These are phyloP conservation scores for Aphrophora alni DNA, from an alignment of 2,888 invertebrate species.

Conservation along the genomic window DNA sequence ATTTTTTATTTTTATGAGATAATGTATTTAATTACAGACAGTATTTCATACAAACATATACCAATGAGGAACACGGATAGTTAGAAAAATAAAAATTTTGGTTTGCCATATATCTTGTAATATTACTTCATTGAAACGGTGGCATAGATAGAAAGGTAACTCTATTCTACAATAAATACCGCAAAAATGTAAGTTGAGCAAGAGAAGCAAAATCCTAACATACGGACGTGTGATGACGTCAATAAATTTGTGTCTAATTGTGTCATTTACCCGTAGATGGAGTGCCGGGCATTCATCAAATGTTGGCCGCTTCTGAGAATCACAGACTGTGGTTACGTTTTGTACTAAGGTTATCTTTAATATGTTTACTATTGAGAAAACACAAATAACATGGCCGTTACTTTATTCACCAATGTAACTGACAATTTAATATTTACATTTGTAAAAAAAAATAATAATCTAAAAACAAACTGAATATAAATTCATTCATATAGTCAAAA, in stretches of 20 bases:
- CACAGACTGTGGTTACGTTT: background rate
- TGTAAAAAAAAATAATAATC: too few relatives aligned
- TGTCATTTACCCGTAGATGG: background rate
- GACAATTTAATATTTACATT: too few relatives aligned
- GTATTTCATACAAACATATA: too few relatives aligned
- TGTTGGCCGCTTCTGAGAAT: background rate
- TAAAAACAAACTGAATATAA: too few relatives aligned
- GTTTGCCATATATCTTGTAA: background rate
- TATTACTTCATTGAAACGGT: background rate
- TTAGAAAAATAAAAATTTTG: too few relatives aligned
- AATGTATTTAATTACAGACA: too few relatives aligned
- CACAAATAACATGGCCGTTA: too few relatives aligned
- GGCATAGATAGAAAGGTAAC: background rate
- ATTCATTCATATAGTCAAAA: too few relatives aligned
- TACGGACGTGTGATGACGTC: background rate
- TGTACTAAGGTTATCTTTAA: background rate
- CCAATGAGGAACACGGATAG: too few relatives aligned
- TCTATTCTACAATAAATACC: background rate
- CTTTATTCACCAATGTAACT: too few relatives aligned
- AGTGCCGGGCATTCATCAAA: background rate
- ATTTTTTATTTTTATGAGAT: too few relatives aligned
- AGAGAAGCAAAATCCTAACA: background rate
- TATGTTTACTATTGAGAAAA: too few relatives aligned
- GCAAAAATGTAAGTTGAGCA: background rate
- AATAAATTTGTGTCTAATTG: background rate